Base-by-base conservation (phyloP, 2,113 vertebrate genomes). In the Neomonachus schauinslandi region DNA sequence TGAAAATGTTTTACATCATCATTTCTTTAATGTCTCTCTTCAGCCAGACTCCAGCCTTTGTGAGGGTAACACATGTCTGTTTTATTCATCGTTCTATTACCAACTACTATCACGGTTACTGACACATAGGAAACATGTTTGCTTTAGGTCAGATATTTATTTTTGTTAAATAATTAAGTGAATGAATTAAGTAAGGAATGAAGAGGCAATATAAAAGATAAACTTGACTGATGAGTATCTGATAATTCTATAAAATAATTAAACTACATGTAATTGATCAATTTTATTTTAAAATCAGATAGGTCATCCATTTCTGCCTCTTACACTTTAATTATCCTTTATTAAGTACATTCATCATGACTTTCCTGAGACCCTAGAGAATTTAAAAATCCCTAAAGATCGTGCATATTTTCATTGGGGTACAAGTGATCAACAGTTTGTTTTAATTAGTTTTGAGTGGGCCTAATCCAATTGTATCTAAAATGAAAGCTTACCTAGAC, bases 211-310 rank as follows among this genome's bases (percentile, higher is more conserved):
- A 55, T 79, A 88, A 86, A 95, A 67, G n/a, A 42, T 51, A 74
- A 59, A 85, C 7, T 69, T 76, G 33, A 53, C 24, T 59, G 24
- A 72, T 87, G 8, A 49, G 33, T 83, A 11, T 31, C 72, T 74
- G 46, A 77, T 94, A 96, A 84, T 83, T 94, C 26, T 93, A 26
- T 89, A 39, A 72, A 77, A 95, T 89, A 82, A 87, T 87, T 92
- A 82, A 96, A 95, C 22, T 61, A 92, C 39, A 94, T 91, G 21
- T 96, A 96, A 92, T 84, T 95, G 14, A 76, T 39, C 86, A 31
- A 4, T 77, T 96, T 96, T 82, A 53, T 80, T 98, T 96, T 6
- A 95, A 46, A 97, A 83, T 65, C 53, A 97, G 4, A 61, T 91
- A 49, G 39, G 65, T 65, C 36, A 94, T 65, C 88, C 39, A 74